Conservation (phyloP, 2,888 invertebrate species). For the Dasypolia templi region DNA sequence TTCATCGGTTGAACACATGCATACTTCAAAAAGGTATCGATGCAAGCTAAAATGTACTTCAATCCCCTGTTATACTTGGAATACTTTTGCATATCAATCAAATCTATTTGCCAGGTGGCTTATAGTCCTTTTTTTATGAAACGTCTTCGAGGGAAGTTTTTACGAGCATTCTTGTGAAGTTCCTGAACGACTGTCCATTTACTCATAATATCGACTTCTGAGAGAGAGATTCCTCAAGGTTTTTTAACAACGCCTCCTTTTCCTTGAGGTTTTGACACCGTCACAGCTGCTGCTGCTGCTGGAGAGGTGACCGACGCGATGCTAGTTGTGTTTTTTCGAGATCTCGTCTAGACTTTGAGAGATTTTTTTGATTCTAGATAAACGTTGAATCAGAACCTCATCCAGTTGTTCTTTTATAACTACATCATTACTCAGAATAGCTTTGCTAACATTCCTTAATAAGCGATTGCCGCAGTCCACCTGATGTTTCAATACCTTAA, state of each 20-base stretch:
- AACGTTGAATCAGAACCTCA: neutral
- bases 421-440: conserved; percentile 3
- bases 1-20: neutral
- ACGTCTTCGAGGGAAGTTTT: conserved; percentile 7
- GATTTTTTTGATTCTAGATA: neutral
- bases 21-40: neutral
- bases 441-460: neutral
- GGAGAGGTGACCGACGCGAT: too few species aligned
- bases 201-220: neutral
- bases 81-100: neutral
- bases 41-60: neutral
- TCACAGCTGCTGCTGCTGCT: too few species aligned
- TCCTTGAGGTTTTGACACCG: neutral
- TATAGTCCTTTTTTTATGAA: conserved; percentile 6
- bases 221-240: too few species aligned
- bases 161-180: conserved; percentile 4
- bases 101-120: conserved; percentile 10
- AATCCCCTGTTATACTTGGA: neutral
- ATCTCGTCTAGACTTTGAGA: neutral
- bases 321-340: neutral
- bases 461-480: neutral
- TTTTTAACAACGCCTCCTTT: too few species aligned
- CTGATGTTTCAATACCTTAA: conserved; percentile 2
- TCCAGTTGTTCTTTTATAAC: neutral
- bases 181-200: conserved; percentile 14